Conservation (phyloP, 2,113 vertebrate species). For the Antigone vipio region DNA sequence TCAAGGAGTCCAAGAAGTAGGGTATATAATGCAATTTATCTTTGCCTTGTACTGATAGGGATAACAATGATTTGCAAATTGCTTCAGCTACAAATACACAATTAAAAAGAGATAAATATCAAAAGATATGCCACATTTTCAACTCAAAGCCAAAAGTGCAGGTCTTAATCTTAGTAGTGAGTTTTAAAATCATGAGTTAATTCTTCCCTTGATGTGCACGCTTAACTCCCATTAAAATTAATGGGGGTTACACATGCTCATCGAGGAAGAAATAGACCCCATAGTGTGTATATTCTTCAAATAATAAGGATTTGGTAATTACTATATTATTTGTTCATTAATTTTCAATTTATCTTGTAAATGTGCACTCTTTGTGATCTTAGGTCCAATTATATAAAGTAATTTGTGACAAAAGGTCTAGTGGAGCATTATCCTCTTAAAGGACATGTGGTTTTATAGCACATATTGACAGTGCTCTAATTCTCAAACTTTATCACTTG, state of each 20-base stretch:
- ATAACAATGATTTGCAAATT: constrained; percentile 77
- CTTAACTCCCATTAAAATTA: constrained; percentile 83
- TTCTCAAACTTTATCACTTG: background rate
- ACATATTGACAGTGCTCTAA: constrained; percentile 57
- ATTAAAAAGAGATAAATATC: constrained; percentile 81
- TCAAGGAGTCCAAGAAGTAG: constrained; percentile 70
- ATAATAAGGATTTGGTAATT: constrained; percentile 77
- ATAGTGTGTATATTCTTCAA: constrained; percentile 67
- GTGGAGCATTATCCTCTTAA: constrained; percentile 62
- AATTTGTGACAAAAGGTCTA: constrained; percentile 71
- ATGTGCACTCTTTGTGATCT: constrained; percentile 74
- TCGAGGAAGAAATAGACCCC: constrained; percentile 72
- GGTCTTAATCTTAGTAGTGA: constrained; percentile 75
- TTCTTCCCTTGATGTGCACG: constrained; percentile 71
- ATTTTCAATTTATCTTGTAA: constrained; percentile 83
- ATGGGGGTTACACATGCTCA: constrained; percentile 77
- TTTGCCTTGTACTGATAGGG: constrained; percentile 73
- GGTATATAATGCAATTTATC: constrained; percentile 72
- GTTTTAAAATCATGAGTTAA: constrained; percentile 69
- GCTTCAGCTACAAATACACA: constrained; percentile 75
- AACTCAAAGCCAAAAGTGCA: constrained; percentile 75
- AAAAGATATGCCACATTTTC: constrained; percentile 70
- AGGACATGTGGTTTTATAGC: constrained; percentile 56
- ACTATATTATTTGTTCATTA: constrained; percentile 79
- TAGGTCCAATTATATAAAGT: constrained; percentile 74